phyloP scores from a whole-genome alignment of 2,888 invertebrate species.

The Osedax fenrisi region DNA sequence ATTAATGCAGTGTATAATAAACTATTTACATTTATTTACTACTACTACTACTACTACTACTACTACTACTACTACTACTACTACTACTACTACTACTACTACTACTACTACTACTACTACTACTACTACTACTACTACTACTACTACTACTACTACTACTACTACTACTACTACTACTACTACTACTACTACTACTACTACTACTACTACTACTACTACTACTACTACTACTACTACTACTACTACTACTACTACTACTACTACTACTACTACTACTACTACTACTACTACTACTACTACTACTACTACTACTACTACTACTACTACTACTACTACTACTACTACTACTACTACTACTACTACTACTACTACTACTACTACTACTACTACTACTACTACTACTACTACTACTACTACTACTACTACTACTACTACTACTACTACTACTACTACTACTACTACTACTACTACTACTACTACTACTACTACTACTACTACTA shows the following conservation, averaged over 20 bases:
- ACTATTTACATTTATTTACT: too few species aligned
- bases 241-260: conserved; percentile 7
- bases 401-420: conserved; percentile 2
- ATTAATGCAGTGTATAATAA: too few species aligned
- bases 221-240: conserved; percentile 7
- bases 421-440: not conserved
- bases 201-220: conserved; percentile 2
- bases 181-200: not conserved
- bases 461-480: conserved; percentile 2
- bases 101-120: not conserved
- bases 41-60: not conserved
- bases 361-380: not conserved
- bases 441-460: not conserved
- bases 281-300: not conserved
- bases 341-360: not conserved
- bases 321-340: not conserved
- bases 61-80: conserved; percentile 2
- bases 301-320: not conserved
- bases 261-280: not conserved
- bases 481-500: conserved; percentile 2
- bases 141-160: conserved; percentile 2
- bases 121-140: conserved; percentile 2
- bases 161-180: conserved; percentile 10
- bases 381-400: not conserved
- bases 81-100: not conserved